Percentiles rank a stretch among this genome's conserved stretches.
These are phyloP conservation scores for Phocides pigmalion DNA, from an alignment of 1,140 invertebrate genomes.

Conservation along the genomic window DNA sequence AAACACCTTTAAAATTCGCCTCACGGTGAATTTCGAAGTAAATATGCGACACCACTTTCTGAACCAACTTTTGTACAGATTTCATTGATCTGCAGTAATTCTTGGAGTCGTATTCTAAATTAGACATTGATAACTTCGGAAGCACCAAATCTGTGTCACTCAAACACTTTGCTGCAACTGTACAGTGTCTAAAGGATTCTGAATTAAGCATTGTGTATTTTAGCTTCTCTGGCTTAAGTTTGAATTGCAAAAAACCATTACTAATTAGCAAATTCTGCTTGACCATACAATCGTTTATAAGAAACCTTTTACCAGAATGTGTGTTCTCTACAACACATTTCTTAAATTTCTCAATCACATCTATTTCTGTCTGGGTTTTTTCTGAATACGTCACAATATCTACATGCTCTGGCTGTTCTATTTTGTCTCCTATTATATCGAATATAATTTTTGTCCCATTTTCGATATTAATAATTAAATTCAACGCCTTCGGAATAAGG, in stretches of 20 bases:
- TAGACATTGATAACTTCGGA: slow-evolving; percentile 51
- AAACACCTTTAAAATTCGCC: slow-evolving; percentile 72
- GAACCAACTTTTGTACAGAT: slow-evolving; percentile 70
- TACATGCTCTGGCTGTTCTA: slow-evolving; percentile 81
- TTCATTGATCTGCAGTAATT: slow-evolving; percentile 72
- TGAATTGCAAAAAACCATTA: slow-evolving; percentile 75
- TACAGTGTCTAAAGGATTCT: slow-evolving; percentile 83
- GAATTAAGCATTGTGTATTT: slow-evolving; percentile 85
- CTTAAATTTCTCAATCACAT: slow-evolving; percentile 85
- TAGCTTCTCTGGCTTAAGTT: slow-evolving; percentile 84
- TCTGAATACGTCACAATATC: slow-evolving; percentile 84
- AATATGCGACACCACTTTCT: slow-evolving; percentile 72
- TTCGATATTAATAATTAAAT: slow-evolving; percentile 72
- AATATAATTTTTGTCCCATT: slow-evolving; percentile 75
- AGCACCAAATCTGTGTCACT: slow-evolving; percentile 60
- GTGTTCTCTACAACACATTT: slow-evolving; percentile 84
- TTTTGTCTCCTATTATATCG: slow-evolving; percentile 62
- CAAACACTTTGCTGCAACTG: slow-evolving; percentile 81
- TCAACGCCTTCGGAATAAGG: slow-evolving; percentile 74
- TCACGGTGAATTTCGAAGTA: slow-evolving; percentile 79
- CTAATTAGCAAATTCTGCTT: slow-evolving; percentile 81
- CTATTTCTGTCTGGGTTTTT: slow-evolving; percentile 66
- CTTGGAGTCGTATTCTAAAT: slow-evolving; percentile 69
- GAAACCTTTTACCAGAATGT: slow-evolving; percentile 79
- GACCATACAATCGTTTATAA: slow-evolving; percentile 86